A percentile compares a stretch with the other conserved stretches of the same genome.
Conservation (phyloP, 2,797 vertebrate species). For the Acrossocheilus wenchowensis region DNA sequence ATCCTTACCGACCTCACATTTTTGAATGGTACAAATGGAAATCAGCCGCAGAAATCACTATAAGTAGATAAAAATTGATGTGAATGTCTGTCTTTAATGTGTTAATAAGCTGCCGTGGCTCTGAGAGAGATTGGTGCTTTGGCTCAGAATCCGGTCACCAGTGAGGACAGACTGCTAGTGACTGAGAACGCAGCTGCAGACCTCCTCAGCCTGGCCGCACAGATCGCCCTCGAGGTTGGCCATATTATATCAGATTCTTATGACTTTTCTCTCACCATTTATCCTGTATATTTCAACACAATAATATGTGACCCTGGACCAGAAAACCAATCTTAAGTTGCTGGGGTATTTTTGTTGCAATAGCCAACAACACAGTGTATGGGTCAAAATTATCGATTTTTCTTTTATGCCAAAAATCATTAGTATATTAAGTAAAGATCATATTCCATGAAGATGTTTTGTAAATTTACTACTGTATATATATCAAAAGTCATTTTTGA, state of each 20-base stretch:
- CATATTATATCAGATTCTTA: background rate
- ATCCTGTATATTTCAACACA: background rate
- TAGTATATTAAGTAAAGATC: too few species aligned
- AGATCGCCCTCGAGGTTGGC: conserved; percentile 90
- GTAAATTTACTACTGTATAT: too few species aligned
- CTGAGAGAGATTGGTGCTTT: conserved; percentile 78
- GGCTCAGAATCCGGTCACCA: conserved; percentile 62
- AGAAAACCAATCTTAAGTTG: too few species aligned
- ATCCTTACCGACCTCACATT: background rate
- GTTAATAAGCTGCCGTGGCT: conserved; percentile 79
- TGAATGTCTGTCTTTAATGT: conserved; percentile 27
- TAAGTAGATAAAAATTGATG: background rate
- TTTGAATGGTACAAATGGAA: background rate
- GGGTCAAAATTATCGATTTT: too few species aligned
- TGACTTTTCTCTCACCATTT: background rate
- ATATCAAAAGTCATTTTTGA: too few species aligned
- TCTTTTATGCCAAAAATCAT: too few species aligned
- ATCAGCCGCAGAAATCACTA: background rate
- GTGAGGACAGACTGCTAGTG: conserved; percentile 70
- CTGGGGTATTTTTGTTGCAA: too few species aligned
- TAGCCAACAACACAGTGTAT: too few species aligned
- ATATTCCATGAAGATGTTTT: too few species aligned
- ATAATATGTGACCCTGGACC: too few species aligned
- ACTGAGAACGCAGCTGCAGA: conserved; percentile 73
- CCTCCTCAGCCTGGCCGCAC: conserved; percentile 86